Base-by-base conservation (phyloP, 1,140 invertebrate genomes). In the Tyrophagus putrescentiae region DNA sequence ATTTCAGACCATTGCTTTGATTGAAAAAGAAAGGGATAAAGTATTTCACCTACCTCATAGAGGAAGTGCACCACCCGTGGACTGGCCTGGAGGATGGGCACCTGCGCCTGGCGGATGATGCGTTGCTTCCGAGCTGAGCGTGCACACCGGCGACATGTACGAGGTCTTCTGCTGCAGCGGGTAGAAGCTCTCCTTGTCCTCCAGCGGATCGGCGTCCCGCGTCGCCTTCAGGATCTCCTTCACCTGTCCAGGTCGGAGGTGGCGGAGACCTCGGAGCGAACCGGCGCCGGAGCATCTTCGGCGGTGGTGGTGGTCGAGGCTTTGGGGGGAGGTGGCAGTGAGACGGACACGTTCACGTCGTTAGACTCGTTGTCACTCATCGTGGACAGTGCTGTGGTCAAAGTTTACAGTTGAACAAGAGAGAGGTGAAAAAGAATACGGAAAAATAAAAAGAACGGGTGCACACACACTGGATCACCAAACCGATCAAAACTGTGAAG, bases 71-170 rank as follows among this genome's bases (percentile, higher is more conserved):
- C 61, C 7, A 62, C 56, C 33, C 61, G 56, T 9, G 61, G 57
- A 65, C 67, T 25, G 13, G 60, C 48, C 29, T 63, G 45, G 11
- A 61, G 29, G 9, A 61, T 61, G 5, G 62, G 62, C 2, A 32
- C 48, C 44, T 63, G 62, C 53, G 62, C 62, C 42, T 62, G 62
- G 32, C 62, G 61, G 4, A 63, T 25, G 16, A 63, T 63, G 16
- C 60, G 62, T 52, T 63, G 60, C 57, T 57, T 63, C 62, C 7
- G 54, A 59, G 39, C 50, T 63, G 11, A 63, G 33, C 3, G 50
- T 57, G 18, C 25, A 21, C 28, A 28, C 45, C 27, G 62, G 62
- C 41, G 62, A 57, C 48, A 63, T 63, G 44, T 63, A 63, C 23
- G 16, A 13, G 25, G 45, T 32, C 31, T 61, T 61, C 54, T 39